Conservation (phyloP, 2,113 vertebrate genomes). For the Todiramphus chloris region DNA sequence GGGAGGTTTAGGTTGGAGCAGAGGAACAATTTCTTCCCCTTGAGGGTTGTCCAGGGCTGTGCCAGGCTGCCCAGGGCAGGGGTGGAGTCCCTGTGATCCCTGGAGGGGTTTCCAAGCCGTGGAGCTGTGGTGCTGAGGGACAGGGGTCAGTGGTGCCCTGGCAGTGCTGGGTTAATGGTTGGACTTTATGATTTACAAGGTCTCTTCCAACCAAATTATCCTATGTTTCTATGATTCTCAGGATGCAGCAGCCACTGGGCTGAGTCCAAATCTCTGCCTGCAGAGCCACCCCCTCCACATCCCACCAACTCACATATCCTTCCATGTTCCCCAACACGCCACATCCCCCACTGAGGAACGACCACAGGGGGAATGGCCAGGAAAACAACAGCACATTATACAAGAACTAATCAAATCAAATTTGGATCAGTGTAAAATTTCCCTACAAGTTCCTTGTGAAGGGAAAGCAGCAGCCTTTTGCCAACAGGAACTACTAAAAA, state of each 20-base stretch:
- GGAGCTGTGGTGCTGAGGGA: too few species aligned
- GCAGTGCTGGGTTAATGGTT: too few species aligned
- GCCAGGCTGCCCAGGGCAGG: too few species aligned
- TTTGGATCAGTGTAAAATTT: not conserved
- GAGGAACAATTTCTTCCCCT: too few species aligned
- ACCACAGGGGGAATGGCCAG: not conserved
- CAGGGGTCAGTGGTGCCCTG: too few species aligned
- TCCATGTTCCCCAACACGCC: not conserved
- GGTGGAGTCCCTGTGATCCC: too few species aligned
- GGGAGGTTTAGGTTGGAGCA: too few species aligned
- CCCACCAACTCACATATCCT: not conserved
- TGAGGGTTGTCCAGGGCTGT: too few species aligned
- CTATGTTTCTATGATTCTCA: too few species aligned
- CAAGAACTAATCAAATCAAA: not conserved
- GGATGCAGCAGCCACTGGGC: too few species aligned
- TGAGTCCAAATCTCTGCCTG: not conserved
- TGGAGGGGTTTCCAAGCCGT: too few species aligned
- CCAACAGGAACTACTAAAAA: not conserved
- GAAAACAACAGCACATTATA: not conserved
- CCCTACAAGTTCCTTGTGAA: not conserved
- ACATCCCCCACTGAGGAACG: not conserved
- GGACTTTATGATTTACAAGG: not conserved
- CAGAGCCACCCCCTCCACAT: too few species aligned
- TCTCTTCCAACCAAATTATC: not conserved
- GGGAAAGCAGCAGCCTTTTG: not conserved